These are phyloP conservation scores for Dicroscelio sp. DNA, from an alignment of 2,888 invertebrate genomes.

Conservation along the genomic window DNA sequence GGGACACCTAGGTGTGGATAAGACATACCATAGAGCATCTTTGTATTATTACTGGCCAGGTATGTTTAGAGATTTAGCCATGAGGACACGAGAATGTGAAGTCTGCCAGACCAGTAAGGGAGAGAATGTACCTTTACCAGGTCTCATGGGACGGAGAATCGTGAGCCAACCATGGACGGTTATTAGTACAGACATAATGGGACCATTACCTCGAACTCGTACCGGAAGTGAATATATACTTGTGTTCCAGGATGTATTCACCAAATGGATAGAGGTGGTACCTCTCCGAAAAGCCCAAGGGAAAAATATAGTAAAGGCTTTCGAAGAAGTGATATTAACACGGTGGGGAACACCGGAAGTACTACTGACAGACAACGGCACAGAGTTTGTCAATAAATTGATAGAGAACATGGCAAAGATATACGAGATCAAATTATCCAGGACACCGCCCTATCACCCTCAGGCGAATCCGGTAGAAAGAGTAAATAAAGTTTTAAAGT, in stretches of 20 bases:
- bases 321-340: slow-evolving; percentile 18
- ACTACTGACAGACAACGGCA: slow-evolving; percentile 31
- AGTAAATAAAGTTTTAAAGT: too few species aligned
- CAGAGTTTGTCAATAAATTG: slow-evolving; percentile 24
- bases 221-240: slow-evolving; percentile 56
- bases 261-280: slow-evolving; percentile 40
- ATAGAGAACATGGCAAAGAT: background rate
- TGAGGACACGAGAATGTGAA: slow-evolving; percentile 71
- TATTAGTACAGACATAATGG: slow-evolving; percentile 76
- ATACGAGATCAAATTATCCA: slow-evolving; percentile 14
- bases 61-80: slow-evolving; percentile 73
- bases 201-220: slow-evolving; percentile 77
- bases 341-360: slow-evolving; percentile 46
- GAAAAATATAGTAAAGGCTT: background rate
- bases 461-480: slow-evolving; percentile 84
- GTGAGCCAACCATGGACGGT: slow-evolving; percentile 75
- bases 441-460: slow-evolving; percentile 21
- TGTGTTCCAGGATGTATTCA: slow-evolving; percentile 83
- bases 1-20: slow-evolving; percentile 47
- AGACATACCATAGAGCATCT: slow-evolving; percentile 67
- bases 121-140: background rate
- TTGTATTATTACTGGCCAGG: slow-evolving; percentile 83
- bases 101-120: slow-evolving; percentile 75
- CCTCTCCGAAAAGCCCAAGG: slow-evolving; percentile 24
- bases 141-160: slow-evolving; percentile 53